These are phyloP conservation scores for Martes martes DNA, from an alignment of 2,113 vertebrate species.

Conservation along the genomic window DNA sequence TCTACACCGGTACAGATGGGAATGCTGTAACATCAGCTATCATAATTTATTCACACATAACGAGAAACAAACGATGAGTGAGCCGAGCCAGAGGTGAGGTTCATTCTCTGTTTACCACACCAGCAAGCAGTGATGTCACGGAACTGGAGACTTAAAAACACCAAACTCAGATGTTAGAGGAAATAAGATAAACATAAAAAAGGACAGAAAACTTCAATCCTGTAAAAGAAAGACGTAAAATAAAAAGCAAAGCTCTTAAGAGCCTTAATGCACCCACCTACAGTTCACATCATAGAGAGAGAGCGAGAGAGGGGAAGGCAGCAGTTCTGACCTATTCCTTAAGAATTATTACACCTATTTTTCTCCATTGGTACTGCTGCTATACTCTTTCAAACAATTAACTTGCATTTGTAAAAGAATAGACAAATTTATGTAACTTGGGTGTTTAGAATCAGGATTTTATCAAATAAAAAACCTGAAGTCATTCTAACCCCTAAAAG, in stretches of 20 bases:
- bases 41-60: not conserved
- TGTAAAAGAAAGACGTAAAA: not conserved
- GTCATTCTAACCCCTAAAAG: not conserved
- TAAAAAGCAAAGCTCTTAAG: slow-evolving; percentile 22
- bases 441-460: not conserved
- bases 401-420: not conserved
- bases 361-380: not conserved
- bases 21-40: not conserved
- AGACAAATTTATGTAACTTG: not conserved
- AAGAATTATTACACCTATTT: not conserved
- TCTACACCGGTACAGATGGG: not conserved
- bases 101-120: not conserved
- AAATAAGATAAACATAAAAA: not conserved
- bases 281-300: not conserved
- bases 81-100: not conserved
- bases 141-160: not conserved
- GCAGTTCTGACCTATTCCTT: not conserved
- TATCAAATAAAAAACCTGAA: not conserved
- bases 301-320: not conserved
- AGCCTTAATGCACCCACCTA: not conserved
- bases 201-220: not conserved
- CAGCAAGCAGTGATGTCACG: not conserved
- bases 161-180: not conserved
- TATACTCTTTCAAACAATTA: not conserved
- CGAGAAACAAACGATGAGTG: not conserved